Evolutionary conservation across 2,113 vertebrate genomes (phyloP).

Genomic region (Myrmecobius fasciatus): DNA sequence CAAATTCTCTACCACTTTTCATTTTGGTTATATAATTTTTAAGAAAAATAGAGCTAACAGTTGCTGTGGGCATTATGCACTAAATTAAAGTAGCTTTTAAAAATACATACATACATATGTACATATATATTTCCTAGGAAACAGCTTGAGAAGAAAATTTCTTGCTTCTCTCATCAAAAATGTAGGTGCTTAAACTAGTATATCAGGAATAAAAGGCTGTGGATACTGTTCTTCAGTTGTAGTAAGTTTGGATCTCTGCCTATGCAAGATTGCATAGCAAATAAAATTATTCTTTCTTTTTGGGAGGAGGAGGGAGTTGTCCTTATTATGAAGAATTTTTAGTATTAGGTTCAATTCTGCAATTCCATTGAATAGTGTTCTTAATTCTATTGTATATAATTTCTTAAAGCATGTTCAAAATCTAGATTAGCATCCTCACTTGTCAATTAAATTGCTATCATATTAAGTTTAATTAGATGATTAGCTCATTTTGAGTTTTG

Average conservation of each 20-base stretch:
- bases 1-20: background rate
- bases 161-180: slow-evolving; percentile 27
- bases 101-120: background rate
- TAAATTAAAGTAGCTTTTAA: background rate
- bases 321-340: slow-evolving; percentile 23
- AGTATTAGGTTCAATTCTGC: slow-evolving; percentile 51
- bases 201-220: slow-evolving; percentile 30
- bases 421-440: slow-evolving; percentile 67
- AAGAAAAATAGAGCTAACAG: slow-evolving; percentile 15
- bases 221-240: background rate
- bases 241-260: background rate
- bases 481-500: slow-evolving; percentile 65
- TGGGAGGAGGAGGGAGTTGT: background rate
- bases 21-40: slow-evolving; percentile 55
- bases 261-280: background rate
- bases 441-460: slow-evolving; percentile 61
- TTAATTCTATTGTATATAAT: slow-evolving; percentile 64
- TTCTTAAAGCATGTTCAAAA: slow-evolving; percentile 63
- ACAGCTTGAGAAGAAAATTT: background rate
- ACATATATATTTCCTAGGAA: background rate
- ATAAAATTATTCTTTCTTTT: background rate
- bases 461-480: slow-evolving; percentile 65
- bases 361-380: slow-evolving; percentile 55
- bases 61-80: background rate
- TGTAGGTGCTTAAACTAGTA: slow-evolving; percentile 14